A percentile compares a stretch with the other conserved stretches of the same genome.
Conservation (phyloP, 2,113 vertebrate species). For the Perognathus longimembris region DNA sequence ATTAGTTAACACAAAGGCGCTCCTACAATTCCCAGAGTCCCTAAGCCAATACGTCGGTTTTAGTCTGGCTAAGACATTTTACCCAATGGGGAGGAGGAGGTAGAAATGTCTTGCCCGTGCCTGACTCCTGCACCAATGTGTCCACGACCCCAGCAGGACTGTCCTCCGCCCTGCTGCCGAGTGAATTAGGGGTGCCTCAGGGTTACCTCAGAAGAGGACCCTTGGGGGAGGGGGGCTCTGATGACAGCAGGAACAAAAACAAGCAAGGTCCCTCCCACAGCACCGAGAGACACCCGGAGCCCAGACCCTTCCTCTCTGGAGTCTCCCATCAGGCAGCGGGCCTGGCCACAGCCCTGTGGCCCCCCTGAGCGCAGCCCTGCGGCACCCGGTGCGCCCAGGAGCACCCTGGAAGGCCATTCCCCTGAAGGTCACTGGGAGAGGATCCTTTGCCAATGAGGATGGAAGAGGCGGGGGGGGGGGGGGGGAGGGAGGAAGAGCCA, state of each 20-base stretch:
- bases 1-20: background rate
- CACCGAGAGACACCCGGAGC: background rate
- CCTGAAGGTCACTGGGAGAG: background rate
- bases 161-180: background rate
- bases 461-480: background rate
- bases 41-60: background rate
- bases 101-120: background rate
- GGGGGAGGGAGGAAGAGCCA: background rate
- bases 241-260: background rate
- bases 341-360: too few species aligned
- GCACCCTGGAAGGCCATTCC: background rate
- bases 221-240: rapidly evolving
- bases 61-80: background rate
- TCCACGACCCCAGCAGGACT: background rate
- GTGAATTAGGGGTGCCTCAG: background rate
- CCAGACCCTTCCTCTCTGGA: background rate
- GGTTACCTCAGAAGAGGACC: background rate
- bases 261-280: too few species aligned
- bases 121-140: background rate
- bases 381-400: background rate
- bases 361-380: too few species aligned
- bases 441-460: too few species aligned
- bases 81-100: background rate
- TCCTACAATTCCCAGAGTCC: background rate
- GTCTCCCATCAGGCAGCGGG: background rate